Conservation (phyloP, 23 tunicate genomes). For the Styela clava region DNA sequence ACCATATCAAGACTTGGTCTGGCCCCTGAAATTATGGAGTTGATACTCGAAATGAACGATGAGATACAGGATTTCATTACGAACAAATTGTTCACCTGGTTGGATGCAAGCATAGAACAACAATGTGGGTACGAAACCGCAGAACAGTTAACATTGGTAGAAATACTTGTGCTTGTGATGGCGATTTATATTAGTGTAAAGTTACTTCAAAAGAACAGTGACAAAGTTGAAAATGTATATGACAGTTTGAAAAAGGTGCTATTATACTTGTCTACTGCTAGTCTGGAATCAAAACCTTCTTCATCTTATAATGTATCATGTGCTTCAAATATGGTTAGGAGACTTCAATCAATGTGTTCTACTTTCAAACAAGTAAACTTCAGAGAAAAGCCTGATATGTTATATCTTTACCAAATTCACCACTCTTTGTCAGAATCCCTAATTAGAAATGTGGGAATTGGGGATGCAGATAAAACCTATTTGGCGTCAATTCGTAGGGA, state of each 20-base stretch:
- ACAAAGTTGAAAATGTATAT: background rate
- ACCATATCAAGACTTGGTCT: background rate
- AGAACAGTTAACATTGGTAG: background rate
- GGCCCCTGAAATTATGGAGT: conserved; percentile 1
- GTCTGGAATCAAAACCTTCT: background rate
- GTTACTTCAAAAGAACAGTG: background rate
- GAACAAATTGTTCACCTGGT: background rate
- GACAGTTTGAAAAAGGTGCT: background rate
- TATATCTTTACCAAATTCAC: background rate
- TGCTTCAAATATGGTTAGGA: background rate
- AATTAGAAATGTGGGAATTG: background rate
- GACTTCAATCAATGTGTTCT: background rate
- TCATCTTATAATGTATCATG: background rate
- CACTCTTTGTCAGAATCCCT: background rate
- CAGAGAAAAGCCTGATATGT: background rate
- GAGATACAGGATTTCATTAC: background rate
- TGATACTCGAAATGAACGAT: background rate
- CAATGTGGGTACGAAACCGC: background rate
- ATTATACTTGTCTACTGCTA: background rate
- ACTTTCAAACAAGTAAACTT: background rate
- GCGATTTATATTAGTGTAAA: background rate
- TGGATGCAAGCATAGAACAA: background rate
- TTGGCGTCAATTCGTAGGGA: no score
- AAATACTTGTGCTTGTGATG: background rate
- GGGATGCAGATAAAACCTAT: background rate